These are phyloP conservation scores for Brachyalestes nurse DNA, from an alignment of 2,797 vertebrate genomes.

Conservation along the genomic window DNA sequence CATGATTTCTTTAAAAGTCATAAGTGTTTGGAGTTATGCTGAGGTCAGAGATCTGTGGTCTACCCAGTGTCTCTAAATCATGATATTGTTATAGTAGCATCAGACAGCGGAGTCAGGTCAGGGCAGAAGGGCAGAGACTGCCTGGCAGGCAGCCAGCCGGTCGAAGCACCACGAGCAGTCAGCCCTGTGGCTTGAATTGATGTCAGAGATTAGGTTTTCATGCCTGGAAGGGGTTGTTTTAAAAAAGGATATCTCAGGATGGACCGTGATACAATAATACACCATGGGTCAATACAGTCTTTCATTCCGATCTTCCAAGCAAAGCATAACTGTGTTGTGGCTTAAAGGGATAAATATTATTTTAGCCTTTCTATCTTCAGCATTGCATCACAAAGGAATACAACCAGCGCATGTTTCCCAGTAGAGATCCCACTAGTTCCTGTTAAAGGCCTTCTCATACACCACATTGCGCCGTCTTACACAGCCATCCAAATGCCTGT, in stretches of 20 bases:
- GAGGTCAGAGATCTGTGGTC: neutral
- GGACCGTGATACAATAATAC: slow-evolving; percentile 41
- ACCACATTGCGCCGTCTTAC: neutral
- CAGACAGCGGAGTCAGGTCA: neutral
- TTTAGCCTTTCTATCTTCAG: slow-evolving; percentile 37
- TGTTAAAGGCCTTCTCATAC: neutral
- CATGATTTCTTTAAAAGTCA: no score
- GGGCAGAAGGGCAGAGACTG: neutral
- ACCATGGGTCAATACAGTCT: slow-evolving; percentile 31
- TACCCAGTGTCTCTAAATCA: neutral
- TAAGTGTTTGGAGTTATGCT: neutral
- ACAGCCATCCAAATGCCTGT: neutral
- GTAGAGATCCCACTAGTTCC: slow-evolving; percentile 17
- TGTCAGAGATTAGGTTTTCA: slow-evolving; percentile 31
- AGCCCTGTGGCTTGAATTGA: slow-evolving; percentile 23
- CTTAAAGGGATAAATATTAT: slow-evolving; percentile 43
- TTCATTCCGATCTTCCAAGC: slow-evolving; percentile 41
- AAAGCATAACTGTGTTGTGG: slow-evolving; percentile 49
- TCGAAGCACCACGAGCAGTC: neutral
- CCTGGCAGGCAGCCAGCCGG: neutral
- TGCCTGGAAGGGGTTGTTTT: slow-evolving; percentile 43
- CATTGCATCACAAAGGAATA: slow-evolving; percentile 34
- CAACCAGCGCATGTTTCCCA: neutral
- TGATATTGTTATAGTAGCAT: neutral
- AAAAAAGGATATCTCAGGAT: slow-evolving; percentile 44